These are phyloP conservation scores for Sebastes miniatus DNA, from an alignment of 2,797 vertebrate genomes.

Conservation along the genomic window DNA sequence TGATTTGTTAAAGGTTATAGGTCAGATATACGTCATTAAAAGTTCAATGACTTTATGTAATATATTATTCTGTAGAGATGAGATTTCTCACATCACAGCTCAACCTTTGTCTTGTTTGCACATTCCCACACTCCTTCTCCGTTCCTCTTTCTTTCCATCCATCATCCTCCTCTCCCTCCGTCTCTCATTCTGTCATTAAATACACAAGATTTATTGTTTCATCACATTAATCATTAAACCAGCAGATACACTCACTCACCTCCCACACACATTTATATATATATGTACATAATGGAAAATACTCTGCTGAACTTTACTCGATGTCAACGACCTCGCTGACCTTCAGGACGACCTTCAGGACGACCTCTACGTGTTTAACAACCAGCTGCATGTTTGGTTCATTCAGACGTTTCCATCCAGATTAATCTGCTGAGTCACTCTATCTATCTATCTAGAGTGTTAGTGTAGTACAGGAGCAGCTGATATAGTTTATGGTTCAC, in stretches of 20 bases:
- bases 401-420: too few relatives aligned
- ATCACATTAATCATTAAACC: conserved; percentile 39
- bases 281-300: not conserved
- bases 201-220: not conserved
- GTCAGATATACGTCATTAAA: too few relatives aligned
- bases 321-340: not conserved
- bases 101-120: not conserved
- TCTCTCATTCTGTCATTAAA: not conserved
- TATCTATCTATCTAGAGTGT: not conserved
- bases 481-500: not conserved
- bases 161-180: not conserved
- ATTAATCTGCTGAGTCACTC: not conserved
- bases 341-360: not conserved
- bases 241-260: not conserved
- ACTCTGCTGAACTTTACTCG: not conserved
- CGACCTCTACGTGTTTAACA: not conserved
- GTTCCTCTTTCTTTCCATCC: not conserved
- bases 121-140: not conserved
- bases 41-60: too few relatives aligned
- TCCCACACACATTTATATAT: not conserved
- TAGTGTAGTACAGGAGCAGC: not conserved
- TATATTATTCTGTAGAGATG: too few relatives aligned
- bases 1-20: too few relatives aligned
- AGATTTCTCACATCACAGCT: not conserved
- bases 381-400: too few relatives aligned